phyloP scores from a whole-genome alignment of 1,140 invertebrate genomes.

The Hyposmocoma kahamanoa region DNA sequence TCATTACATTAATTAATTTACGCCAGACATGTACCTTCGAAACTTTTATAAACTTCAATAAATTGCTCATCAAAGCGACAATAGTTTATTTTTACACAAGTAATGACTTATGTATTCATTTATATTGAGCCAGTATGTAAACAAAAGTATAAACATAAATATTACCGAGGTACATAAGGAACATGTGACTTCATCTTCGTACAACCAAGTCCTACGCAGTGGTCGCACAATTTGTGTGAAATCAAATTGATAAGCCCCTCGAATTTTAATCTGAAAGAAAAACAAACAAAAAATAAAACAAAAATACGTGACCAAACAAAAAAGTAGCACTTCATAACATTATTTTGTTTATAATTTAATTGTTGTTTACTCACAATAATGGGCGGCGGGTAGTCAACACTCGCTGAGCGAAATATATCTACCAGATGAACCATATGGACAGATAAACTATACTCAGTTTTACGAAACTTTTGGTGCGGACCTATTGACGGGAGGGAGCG shows the following conservation, averaged over 20 bases:
- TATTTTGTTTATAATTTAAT: slow-evolving; percentile 21
- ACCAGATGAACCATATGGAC: slow-evolving; percentile 75
- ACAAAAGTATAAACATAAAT: too few relatives aligned
- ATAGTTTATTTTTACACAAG: too few relatives aligned
- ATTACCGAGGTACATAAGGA: too few relatives aligned
- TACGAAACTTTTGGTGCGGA: slow-evolving; percentile 39
- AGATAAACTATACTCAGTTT: slow-evolving; percentile 58
- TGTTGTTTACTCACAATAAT: slow-evolving; percentile 70
- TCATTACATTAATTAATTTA: too few relatives aligned
- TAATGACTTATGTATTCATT: too few relatives aligned
- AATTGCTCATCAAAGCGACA: too few relatives aligned
- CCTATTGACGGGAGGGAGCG: slow-evolving; percentile 30
- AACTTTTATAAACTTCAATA: too few relatives aligned
- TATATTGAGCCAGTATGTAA: too few relatives aligned
- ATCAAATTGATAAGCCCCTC: slow-evolving; percentile 19
- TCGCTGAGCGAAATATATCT: slow-evolving; percentile 73
- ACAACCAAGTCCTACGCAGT: not conserved
- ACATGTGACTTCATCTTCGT: not conserved
- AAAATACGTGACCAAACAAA: slow-evolving; percentile 23
- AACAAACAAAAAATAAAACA: slow-evolving; percentile 29
- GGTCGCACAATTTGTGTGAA: slow-evolving; percentile 8
- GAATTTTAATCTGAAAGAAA: slow-evolving; percentile 25
- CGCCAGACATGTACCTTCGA: too few relatives aligned
- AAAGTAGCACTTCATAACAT: slow-evolving; percentile 10
- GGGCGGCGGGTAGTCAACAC: slow-evolving; percentile 72